Percentiles rank a stretch among this genome's conserved stretches.
Evolutionary conservation across 2,888 invertebrate species (phyloP).

Genomic region (Candidula unifasciata): DNA sequence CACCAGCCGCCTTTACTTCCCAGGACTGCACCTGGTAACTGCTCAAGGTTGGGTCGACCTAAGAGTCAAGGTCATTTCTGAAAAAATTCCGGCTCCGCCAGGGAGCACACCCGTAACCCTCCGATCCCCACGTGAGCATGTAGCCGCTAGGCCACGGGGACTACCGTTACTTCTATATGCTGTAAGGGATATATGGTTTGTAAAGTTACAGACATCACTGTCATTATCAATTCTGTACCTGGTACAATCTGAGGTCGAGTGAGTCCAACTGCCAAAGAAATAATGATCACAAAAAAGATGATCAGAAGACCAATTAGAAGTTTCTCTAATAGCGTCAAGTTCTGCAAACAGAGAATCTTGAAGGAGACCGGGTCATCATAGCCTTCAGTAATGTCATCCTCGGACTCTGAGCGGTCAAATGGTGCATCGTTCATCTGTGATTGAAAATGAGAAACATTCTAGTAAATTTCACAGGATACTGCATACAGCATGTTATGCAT

Average conservation of each 20-base stretch:
- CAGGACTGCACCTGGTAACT: too few species aligned
- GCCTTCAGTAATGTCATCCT: constrained; percentile 70
- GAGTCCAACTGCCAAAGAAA: constrained; percentile 65
- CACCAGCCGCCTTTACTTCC: too few species aligned
- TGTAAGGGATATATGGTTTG: neutral
- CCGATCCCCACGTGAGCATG: too few species aligned
- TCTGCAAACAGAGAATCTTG: constrained; percentile 60
- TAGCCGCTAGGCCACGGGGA: too few species aligned
- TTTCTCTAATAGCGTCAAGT: constrained; percentile 65
- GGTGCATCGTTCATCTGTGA: constrained; percentile 71
- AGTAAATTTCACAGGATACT: too few species aligned
- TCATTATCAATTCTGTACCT: constrained; percentile 28
- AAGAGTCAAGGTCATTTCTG: too few species aligned
- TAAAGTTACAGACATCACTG: neutral
- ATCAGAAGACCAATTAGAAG: constrained; percentile 60
- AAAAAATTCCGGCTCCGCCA: too few species aligned
- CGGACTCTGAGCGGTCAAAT: constrained; percentile 66
- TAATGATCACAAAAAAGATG: constrained; percentile 64
- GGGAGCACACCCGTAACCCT: too few species aligned
- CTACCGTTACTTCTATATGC: neutral
- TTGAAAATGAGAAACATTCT: neutral
- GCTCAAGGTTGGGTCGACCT: too few species aligned
- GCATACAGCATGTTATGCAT: too few species aligned
- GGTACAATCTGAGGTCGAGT: constrained; percentile 57
- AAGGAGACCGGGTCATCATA: constrained; percentile 66